Evolutionary conservation across 2,113 vertebrate species (phyloP), one percentile per base, ranked within the genome.

Genomic region (Tragelaphus buxtoni): DNA sequence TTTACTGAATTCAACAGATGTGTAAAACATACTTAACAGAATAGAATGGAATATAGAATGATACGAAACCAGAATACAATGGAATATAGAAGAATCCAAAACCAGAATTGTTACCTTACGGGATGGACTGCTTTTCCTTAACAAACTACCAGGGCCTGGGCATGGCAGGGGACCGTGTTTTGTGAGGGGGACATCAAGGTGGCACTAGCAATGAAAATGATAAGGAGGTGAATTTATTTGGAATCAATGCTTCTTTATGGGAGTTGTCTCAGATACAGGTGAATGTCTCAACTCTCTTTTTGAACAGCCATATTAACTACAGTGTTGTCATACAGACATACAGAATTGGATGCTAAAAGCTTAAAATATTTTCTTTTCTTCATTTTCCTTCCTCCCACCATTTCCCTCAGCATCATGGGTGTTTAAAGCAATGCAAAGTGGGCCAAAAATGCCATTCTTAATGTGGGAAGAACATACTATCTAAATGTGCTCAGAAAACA

Each of bases 401-500:
- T 92, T 61, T 93, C 42, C 55, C 22, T 88, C 60, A 94, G 84
- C 55, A 88, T 56, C 85, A 94, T 11, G 82, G 76, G 93, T 92
- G 39, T 88, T 95, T 74, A 90, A 96, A 47, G 90, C 49, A 92
- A 95, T 93, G 83, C 89, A 91, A 95, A 94, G 49, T 85, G n/a
- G 91, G 69, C 55, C 82, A 47, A 72, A 96, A 96, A 94, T 96
- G 93, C 91, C 91, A 95, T 89, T 96, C 81, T 89, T 87, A 91
- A 91, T 91, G 82, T 97, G 69, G 92, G 83, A 93, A 97, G 83
- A 97, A 95, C 88, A 96, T 81, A 88, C 91, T 63, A 90, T 90
- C 93, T 97, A 97, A 89, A 94, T 65, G 51, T 95, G 79, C 55
- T 94, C 88, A 90, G 93, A 97, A 97, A 93, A 91, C 80, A 91